These are phyloP conservation scores for Daboia siamensis DNA, from an alignment of 2,113 vertebrate genomes.

Conservation along the genomic window DNA sequence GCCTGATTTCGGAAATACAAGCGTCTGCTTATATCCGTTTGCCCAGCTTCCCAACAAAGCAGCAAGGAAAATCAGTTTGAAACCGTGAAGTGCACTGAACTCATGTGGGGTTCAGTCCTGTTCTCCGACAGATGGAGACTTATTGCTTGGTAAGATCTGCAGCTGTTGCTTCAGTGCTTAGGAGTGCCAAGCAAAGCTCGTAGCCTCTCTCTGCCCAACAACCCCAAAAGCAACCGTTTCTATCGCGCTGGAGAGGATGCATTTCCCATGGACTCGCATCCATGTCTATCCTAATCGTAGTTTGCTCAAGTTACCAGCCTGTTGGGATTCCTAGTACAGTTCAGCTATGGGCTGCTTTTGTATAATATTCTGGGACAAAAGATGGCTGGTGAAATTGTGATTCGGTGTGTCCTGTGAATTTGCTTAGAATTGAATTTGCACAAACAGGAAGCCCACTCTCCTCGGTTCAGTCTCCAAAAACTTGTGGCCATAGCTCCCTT, in stretches of 20 bases:
- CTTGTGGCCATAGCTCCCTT: neutral
- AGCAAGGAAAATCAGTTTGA: neutral
- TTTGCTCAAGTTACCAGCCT: neutral
- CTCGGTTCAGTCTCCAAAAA: neutral
- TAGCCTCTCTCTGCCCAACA: neutral
- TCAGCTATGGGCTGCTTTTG: neutral
- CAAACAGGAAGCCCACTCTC: neutral
- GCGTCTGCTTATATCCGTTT: neutral
- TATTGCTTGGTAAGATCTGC: neutral
- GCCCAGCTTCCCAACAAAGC: neutral
- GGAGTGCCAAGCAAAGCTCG: neutral
- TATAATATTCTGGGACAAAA: neutral
- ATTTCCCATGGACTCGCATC: neutral
- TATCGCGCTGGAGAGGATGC: neutral
- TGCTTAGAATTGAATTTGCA: neutral
- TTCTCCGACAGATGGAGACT: neutral
- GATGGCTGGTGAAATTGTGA: neutral
- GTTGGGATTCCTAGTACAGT: neutral
- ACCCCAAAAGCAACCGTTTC: neutral
- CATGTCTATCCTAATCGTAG: neutral
- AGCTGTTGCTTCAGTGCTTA: neutral
- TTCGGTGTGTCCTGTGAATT: neutral
- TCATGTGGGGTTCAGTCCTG: neutral
- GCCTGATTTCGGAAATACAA: neutral
- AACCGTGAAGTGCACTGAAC: neutral